phyloP scores from a whole-genome alignment of 2,888 invertebrate species.

The Parnassius mnemosyne region DNA sequence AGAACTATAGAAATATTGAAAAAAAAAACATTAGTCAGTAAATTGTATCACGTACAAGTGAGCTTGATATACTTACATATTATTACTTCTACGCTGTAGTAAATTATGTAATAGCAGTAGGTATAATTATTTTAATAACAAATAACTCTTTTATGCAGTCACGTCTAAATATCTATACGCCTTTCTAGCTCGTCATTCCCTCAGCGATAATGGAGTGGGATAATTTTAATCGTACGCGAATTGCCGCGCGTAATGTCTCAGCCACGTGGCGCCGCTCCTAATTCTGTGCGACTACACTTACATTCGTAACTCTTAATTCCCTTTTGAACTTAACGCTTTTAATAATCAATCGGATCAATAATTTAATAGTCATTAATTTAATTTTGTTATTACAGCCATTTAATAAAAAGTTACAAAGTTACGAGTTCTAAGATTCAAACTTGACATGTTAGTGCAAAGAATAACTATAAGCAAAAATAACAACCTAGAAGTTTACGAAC shows the following conservation, averaged over 20 bases:
- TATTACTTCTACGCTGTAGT: too few species aligned
- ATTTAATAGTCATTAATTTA: neutral
- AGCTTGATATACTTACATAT: too few species aligned
- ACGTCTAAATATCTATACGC: conserved; percentile 37
- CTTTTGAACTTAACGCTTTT: conserved; percentile 39
- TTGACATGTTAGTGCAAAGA: too few species aligned
- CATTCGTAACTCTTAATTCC: conserved; percentile 50
- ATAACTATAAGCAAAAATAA: too few species aligned
- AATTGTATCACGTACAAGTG: too few species aligned
- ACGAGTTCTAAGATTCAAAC: too few species aligned
- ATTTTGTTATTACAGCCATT: neutral
- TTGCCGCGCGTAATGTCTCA: conserved; percentile 63
- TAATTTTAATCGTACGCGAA: conserved; percentile 79
- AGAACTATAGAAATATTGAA: too few species aligned
- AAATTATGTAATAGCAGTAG: too few species aligned
- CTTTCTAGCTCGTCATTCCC: conserved; percentile 59
- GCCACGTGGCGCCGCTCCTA: conserved; percentile 66
- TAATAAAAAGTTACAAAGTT: too few species aligned
- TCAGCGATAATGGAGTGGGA: conserved; percentile 72
- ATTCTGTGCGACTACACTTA: conserved; percentile 52
- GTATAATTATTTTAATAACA: too few species aligned
- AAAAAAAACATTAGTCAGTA: too few species aligned
- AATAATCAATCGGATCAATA: conserved; percentile 15
- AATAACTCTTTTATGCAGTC: conserved; percentile 2
- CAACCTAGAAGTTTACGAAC: too few species aligned